Evolutionary conservation across 2,113 vertebrate species (phyloP).

Genomic region (Prunella fulvescens): DNA sequence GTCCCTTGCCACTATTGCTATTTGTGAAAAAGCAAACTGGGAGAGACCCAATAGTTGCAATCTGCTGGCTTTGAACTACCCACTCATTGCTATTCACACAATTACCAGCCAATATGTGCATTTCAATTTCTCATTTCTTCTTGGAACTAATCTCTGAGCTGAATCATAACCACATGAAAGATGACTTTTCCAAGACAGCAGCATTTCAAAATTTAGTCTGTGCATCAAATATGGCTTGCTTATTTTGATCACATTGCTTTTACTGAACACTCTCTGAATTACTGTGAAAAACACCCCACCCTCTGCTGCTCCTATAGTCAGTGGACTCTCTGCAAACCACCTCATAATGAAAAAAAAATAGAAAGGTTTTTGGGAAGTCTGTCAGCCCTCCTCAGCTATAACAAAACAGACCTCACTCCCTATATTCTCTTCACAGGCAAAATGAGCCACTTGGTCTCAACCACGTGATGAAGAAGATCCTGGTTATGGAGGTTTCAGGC

Average conservation of each 20-base stretch:
- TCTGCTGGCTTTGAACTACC: conserved; percentile 34
- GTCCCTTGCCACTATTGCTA: neutral
- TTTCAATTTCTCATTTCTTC: conserved; percentile 32
- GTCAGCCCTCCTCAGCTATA: neutral
- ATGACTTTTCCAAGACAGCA: conserved; percentile 34
- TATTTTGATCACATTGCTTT: neutral
- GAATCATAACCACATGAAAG: conserved; percentile 42
- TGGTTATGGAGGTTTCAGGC: neutral
- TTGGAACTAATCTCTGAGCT: conserved; percentile 26
- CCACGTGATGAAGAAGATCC: neutral
- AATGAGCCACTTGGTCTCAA: neutral
- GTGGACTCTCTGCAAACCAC: neutral
- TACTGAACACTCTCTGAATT: neutral
- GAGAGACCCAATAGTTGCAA: neutral
- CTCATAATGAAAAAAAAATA: neutral
- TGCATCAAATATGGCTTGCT: neutral
- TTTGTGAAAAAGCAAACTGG: conserved; percentile 1
- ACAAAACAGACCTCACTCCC: neutral
- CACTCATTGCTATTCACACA: conserved; percentile 21
- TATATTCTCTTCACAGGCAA: neutral
- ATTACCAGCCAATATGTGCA: conserved; percentile 17
- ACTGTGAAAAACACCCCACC: neutral
- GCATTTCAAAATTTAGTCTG: conserved; percentile 1
- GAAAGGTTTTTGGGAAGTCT: neutral
- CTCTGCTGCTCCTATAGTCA: neutral